These are phyloP conservation scores for Tachysurus vachellii DNA, from an alignment of 2,113 vertebrate genomes.

Conservation along the genomic window DNA sequence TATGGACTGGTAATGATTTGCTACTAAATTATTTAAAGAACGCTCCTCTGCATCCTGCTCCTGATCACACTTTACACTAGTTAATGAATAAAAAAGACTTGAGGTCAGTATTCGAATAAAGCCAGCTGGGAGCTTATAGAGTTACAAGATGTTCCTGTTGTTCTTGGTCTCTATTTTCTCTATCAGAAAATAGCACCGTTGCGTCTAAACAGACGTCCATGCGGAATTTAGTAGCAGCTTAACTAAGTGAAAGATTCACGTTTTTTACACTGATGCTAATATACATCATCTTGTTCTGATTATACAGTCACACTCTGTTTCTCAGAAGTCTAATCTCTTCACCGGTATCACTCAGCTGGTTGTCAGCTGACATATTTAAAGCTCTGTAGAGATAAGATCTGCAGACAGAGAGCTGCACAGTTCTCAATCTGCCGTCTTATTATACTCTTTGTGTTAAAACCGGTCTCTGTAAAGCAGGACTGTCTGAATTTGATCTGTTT, in stretches of 20 bases:
- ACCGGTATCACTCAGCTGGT: not conserved
- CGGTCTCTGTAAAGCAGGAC: slow-evolving; percentile 5
- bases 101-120: not conserved
- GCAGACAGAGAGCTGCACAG: not conserved
- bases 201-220: not conserved
- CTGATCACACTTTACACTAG: not conserved
- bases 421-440: not conserved
- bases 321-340: not conserved
- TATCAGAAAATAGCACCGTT: not conserved
- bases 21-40: not conserved
- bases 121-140: not conserved
- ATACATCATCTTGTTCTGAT: not conserved
- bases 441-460: not conserved
- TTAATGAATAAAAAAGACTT: not conserved
- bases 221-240: not conserved
- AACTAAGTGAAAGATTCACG: not conserved
- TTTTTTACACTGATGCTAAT: not conserved
- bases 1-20: not conserved
- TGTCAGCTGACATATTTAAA: not conserved
- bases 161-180: not conserved
- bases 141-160: not conserved
- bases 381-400: not conserved
- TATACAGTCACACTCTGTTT: not conserved
- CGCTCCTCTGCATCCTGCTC: not conserved
- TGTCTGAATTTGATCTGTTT: slow-evolving; percentile 43